Base-by-base conservation (phyloP, 2,888 invertebrate species). In the Cosmorhoe ocellata region DNA sequence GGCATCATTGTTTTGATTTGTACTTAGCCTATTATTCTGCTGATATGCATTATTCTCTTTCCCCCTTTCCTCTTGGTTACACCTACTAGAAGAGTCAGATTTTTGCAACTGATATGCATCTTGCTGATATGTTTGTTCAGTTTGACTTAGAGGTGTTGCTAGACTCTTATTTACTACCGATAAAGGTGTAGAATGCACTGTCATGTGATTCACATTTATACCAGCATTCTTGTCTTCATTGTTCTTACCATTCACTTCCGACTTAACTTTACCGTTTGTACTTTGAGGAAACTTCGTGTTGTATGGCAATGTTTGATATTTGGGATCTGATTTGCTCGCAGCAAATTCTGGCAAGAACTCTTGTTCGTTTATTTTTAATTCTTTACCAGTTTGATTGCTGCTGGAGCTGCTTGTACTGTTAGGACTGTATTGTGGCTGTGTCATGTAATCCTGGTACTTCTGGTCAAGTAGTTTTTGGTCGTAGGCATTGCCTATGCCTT, bases 231-330 rank as follows among this genome's bases (percentile, higher is more conserved):
- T 81, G 51, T 88, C 84, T 67, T 87, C 87, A 58, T 63, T 79
- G 56, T 58, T 76, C 69, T 89, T 91, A 10, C 79, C 77, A 57
- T 88, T 81, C 26, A 76, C 63, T 66, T 89, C 87, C 7, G 78
- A 67, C 73, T 88, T 89, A 58, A 76, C 57, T 68, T 89, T 88
- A 30, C 81, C 84, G 48, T 84, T 85, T 44, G 77, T 76, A 61
- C 87, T 78, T 81, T 93, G 93, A 87, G 94, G 93, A 79, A 96
- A 96, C 84, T 96, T 97, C 28, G 95, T 96, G 77, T 94, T 97
- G 86, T 96, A 96, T 66, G 97, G 97, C 83, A 97, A 90, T 22
- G 97, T 97, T 91, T 97, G 97, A 90, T 96, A 97, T 85, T 96
- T 98, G 32, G 95, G 96, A 81, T 97, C 97, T 47, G 94, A 95